Conservation (phyloP, 1,140 invertebrate genomes). For the Hirudo medicinalis region DNA sequence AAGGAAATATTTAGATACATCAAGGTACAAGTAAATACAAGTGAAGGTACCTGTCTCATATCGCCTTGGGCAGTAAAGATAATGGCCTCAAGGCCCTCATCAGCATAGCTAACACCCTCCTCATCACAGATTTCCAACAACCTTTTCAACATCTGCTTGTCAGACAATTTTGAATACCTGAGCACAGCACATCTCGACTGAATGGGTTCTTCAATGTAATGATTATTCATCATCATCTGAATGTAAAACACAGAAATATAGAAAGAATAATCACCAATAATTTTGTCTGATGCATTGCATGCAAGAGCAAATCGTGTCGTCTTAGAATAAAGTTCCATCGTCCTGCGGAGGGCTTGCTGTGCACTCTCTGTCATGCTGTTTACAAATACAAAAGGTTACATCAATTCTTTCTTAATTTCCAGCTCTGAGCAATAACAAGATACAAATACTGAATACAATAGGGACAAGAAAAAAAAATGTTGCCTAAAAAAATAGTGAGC, state of each 20-base stretch:
- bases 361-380: slow-evolving; percentile 88
- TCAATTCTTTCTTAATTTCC: too few relatives aligned
- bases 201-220: slow-evolving; percentile 62
- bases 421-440: too few relatives aligned
- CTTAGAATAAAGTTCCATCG: slow-evolving; percentile 95
- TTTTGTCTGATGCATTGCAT: slow-evolving; percentile 96
- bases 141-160: slow-evolving; percentile 62
- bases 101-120: slow-evolving; percentile 67
- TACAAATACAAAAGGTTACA: too few relatives aligned
- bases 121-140: slow-evolving; percentile 58
- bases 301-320: slow-evolving; percentile 95
- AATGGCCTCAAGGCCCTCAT: slow-evolving; percentile 89
- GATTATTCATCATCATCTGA: slow-evolving; percentile 4
- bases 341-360: slow-evolving; percentile 86
- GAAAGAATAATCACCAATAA: slow-evolving; percentile 53
- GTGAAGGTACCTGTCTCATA: slow-evolving; percentile 58
- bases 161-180: slow-evolving; percentile 77
- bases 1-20: background rate
- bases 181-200: slow-evolving; percentile 95
- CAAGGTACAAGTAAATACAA: background rate
- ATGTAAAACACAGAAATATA: background rate
- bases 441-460: too few relatives aligned
- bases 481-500: too few relatives aligned
- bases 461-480: too few relatives aligned
- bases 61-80: slow-evolving; percentile 97